Base-by-base conservation (phyloP, 2,888 invertebrate species). In the Leucoma salicis region DNA sequence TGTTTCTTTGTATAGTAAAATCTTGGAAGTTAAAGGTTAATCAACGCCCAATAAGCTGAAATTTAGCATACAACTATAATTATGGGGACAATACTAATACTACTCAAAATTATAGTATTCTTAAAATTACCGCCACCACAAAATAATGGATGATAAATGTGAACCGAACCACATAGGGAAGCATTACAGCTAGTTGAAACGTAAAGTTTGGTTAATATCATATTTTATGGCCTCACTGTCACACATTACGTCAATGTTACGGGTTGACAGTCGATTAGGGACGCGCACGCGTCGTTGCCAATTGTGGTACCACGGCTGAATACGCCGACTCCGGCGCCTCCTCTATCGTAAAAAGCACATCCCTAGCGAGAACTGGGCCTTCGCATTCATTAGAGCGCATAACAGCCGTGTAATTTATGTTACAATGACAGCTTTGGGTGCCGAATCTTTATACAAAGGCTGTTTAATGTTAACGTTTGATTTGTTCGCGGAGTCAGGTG, bases 241-340 rank as follows among this genome's bases (percentile, higher is more conserved):
- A 29, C 40, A 18, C 42, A 46, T 51, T 53, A 46, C 40, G 12
- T 31, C 50, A 39, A 48, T 51, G 81, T 83, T 78, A 84, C 77
- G 84, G 74, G 68, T 72, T 78, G 78, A 83, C 82, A 70, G 66
- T 54, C 71, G 70, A 86, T 87, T 87, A 56, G 83, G 47, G 60
- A 73, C 79, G 85, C 84, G 73, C 83, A 84, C 74, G 78, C 78
- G 80, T 52, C 44, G 25, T 27, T 24, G 31, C 40, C 39, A 35
- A 28, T 27, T 14, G 18, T 25, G 32, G 39, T 21, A 7, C 35
- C 14, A 41, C 31, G 35, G 16, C 31, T 39, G 31, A 39, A 25
- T 35, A 34, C 29, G 28, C 16, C 31, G 35, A 8, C 21, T 10
- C 29, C 37, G 39, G 33, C 39, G 44, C 44, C 39, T 39, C 44